Evolutionary conservation across 1,140 invertebrate species (phyloP), one percentile per base, ranked within the genome.

Genomic region (Pseudomyrmex sp.): DNA sequence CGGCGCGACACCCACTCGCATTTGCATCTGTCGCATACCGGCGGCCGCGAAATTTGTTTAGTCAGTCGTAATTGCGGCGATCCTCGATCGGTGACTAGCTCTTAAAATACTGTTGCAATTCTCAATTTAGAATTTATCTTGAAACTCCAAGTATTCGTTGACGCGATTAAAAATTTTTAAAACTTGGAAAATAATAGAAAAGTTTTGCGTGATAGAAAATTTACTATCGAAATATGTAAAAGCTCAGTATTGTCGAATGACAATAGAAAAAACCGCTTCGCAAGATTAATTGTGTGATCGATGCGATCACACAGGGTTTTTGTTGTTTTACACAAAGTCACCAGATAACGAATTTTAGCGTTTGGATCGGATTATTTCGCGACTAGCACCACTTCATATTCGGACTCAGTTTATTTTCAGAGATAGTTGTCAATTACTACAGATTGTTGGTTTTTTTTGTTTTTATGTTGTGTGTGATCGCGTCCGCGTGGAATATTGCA

Each of bases 51-150:
- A 48, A 18, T 46, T 52, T 26, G 59, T 70, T 82, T 52, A 82
- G 75, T 82, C 75, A 63, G 9, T 59, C 76, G 46, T 72, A 59
- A 80, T 72, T 72, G 54, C 66, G 66, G n/a, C 44, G 76, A 61
- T 56, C 76, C 76, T 50, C 66, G 66, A 35, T 4, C 66, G 52
- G 58, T 46, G 63, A 77, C 59, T 12, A 46, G 9, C 12, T 59
- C 65, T 63, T 58, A 52, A 52, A 52, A 12, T 52, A 52, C 50
- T 52, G 50, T 52, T 52, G 0, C 35, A 48, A 44, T 35, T 2
- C 12, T 46, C 20, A 23, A 56, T 5, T 56, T 56, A 18, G 13
- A 66, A 56, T 76, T 66, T 44, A 44, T 26, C 26, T 26, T 75
- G 20, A 2, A 54, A 66, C 35, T 44, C 12, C 23, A 50, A 52